phyloP scores from a whole-genome alignment of 2,888 invertebrate genomes.

The Argyresthia goedartella region DNA sequence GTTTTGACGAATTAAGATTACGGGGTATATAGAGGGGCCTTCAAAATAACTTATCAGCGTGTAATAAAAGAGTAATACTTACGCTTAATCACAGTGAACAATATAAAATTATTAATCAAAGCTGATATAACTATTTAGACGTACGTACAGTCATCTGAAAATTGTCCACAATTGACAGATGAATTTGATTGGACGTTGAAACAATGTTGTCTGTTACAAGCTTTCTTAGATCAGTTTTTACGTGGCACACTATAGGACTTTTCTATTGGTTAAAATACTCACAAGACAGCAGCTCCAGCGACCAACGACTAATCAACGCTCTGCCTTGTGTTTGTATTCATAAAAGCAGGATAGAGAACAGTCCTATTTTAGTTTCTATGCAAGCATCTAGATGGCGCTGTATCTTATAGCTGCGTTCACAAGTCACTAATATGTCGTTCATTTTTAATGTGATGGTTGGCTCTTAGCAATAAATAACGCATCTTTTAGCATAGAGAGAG shows the following conservation, averaged over 20 bases:
- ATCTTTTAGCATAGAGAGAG: too few species aligned
- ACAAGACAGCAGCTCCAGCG: too few species aligned
- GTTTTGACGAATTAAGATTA: background rate
- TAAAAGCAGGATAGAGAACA: too few species aligned
- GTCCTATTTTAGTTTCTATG: background rate
- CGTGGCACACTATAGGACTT: constrained; percentile 19
- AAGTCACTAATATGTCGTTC: background rate
- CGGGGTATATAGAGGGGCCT: background rate
- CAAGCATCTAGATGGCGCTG: background rate
- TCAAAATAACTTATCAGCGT: background rate
- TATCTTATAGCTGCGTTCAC: background rate
- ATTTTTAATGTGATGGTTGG: too few species aligned
- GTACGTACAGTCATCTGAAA: constrained; percentile 54
- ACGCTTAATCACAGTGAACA: constrained; percentile 34
- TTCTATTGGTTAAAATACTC: background rate
- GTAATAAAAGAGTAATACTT: constrained; percentile 25
- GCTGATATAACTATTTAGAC: constrained; percentile 43
- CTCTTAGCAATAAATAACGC: too few species aligned
- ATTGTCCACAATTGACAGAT: constrained; percentile 29
- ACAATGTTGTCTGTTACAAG: constrained; percentile 28
- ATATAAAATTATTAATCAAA: constrained; percentile 28
- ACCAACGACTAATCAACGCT: background rate
- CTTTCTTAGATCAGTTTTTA: constrained; percentile 21
- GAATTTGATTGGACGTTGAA: constrained; percentile 20
- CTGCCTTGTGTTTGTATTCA: too few species aligned